Percentiles rank a stretch among this genome's conserved stretches.
phyloP scores from a whole-genome alignment of 1,140 invertebrate species.

The Acyrthosiphon pisum region DNA sequence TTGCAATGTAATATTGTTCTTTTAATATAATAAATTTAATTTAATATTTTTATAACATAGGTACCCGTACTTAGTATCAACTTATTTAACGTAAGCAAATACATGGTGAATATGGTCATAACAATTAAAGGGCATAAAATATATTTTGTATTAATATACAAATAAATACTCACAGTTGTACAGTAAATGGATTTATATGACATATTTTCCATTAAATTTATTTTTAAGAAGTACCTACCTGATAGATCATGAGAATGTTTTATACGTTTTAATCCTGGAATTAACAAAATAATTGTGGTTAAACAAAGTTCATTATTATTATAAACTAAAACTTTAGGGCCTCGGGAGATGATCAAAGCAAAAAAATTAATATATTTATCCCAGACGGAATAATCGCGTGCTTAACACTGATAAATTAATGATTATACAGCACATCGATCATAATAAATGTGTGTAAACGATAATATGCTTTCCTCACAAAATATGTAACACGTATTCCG shows the following conservation, averaged over 20 bases:
- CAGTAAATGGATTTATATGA: background rate
- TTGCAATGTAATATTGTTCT: background rate
- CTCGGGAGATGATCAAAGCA: background rate
- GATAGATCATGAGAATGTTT: background rate
- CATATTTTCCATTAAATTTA: background rate
- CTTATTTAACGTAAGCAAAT: background rate
- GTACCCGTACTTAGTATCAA: too few species aligned
- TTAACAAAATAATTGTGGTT: background rate
- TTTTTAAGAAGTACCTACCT: background rate
- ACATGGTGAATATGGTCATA: background rate
- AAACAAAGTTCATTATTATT: background rate
- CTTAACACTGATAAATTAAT: background rate
- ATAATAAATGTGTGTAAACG: conserved; percentile 5
- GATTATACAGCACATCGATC: conserved; percentile 9
- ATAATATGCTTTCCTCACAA: conserved; percentile 9
- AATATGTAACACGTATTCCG: background rate
- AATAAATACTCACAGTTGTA: background rate
- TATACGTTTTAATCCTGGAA: background rate
- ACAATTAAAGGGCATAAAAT: background rate
- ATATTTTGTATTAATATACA: background rate
- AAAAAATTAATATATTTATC: background rate
- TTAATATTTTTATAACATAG: background rate
- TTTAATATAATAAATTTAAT: background rate
- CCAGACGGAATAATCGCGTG: background rate
- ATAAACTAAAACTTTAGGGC: background rate